A percentile compares a stretch with the other conserved stretches of the same genome.
Conservation (phyloP, 1,140 invertebrate genomes). For the Scaptodrosophila lebanonensis region DNA sequence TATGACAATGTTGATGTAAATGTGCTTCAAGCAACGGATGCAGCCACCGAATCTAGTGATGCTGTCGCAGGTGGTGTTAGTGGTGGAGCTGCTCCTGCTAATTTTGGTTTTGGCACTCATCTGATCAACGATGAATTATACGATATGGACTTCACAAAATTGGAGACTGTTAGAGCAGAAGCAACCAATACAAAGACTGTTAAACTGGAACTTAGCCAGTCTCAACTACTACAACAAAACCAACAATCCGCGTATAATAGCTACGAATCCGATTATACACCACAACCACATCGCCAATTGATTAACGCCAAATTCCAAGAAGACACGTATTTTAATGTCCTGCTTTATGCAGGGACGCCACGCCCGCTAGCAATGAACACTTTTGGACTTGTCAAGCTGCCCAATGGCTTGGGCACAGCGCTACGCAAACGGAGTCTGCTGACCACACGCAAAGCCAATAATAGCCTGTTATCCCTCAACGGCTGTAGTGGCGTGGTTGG, state of each 20-base stretch:
- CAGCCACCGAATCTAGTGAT: background rate
- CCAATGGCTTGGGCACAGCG: slow-evolving; percentile 60
- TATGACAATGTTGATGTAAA: slow-evolving; percentile 59
- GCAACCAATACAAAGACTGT: slow-evolving; percentile 63
- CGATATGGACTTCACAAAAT: slow-evolving; percentile 62
- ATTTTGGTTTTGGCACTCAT: slow-evolving; percentile 23
- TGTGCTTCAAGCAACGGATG: slow-evolving; percentile 33
- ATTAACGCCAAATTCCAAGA: slow-evolving; percentile 61
- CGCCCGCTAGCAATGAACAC: slow-evolving; percentile 67
- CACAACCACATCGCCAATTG: slow-evolving; percentile 45
- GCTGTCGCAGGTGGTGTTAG: background rate
- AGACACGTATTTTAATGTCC: slow-evolving; percentile 62
- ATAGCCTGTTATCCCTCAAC: slow-evolving; percentile 49
- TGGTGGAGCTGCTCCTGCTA: background rate
- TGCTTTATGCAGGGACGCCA: slow-evolving; percentile 59
- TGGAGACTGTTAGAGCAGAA: slow-evolving; percentile 62
- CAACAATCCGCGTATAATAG: slow-evolving; percentile 7
- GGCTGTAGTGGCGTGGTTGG: slow-evolving; percentile 54
- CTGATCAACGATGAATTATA: slow-evolving; percentile 45
- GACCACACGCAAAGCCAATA: slow-evolving; percentile 63
- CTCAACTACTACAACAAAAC: slow-evolving; percentile 27
- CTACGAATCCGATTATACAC: slow-evolving; percentile 1
- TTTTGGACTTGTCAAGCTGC: slow-evolving; percentile 64
- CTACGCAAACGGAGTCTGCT: slow-evolving; percentile 59
- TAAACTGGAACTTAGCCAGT: slow-evolving; percentile 53